Evolutionary conservation across 2,797 vertebrate species (phyloP), one percentile per base, ranked within the genome.

Genomic region (Lithobates sylvaticus): DNA sequence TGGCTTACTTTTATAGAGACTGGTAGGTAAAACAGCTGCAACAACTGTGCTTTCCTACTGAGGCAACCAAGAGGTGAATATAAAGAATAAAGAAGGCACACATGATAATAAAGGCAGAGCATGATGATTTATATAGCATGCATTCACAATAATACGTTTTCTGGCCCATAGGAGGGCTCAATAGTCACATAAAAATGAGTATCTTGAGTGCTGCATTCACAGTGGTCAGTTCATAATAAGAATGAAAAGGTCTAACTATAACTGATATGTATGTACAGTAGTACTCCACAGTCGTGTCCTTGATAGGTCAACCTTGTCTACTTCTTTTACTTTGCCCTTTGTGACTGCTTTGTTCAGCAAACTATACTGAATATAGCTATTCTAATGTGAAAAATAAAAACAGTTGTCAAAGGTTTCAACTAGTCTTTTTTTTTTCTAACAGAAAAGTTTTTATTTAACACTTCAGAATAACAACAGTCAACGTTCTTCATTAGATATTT

Each of bases 21-120:
- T 75, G 72, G 72, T 83, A 68, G 71, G 42, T 76, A 69, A 83
- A 83, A 83, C 81, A 83, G 72, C 72, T 83, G 72, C 27, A 8
- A 50, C 74, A 34, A 83, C 81, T 75, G 72, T 26, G 72, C 71
- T 83, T 73, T 83, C 71, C 81, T 74, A 50, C 54, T 54, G 58
- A 68, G 81, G 36, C 27, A 76, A 68, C 36, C 29, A 68, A 73
- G 54, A 82, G 64, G 72, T 83, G 71, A 76, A 67, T 67, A 50
- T 72, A 83, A 54, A 83, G 81, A 42, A 32, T 50, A 61, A 10
- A 67, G 10, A 61, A 44, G 70, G 70, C 72, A 74, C 32, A 29
- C 70, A 64, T 64, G 27, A 82, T 74, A 74, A 82, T 82, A 67
- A 67, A 29, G 65, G 65, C 27, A 13, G 10, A 29, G 27, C 65